Percentiles rank a stretch among this genome's conserved stretches.
phyloP scores from a whole-genome alignment of 1,140 invertebrate genomes.

The Diprion similis region DNA sequence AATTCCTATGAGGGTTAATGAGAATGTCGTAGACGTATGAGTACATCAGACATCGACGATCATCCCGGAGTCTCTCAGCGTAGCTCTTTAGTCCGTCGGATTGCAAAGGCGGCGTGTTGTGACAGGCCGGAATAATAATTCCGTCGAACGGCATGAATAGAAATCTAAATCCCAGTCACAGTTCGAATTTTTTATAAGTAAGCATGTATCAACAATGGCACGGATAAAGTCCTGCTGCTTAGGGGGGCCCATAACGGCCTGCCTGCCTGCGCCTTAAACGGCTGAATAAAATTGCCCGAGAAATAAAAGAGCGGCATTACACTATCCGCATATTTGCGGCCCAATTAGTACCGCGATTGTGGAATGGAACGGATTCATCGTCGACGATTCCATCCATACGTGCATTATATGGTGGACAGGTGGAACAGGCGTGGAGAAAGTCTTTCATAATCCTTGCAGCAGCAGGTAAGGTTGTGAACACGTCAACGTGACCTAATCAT shows the following conservation, averaged over 20 bases:
- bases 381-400: background rate
- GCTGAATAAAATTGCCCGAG: too few species aligned
- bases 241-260: too few species aligned
- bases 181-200: background rate
- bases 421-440: background rate
- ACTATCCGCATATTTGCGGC: background rate
- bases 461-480: background rate
- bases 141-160: background rate
- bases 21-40: too few species aligned
- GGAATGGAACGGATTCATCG: background rate
- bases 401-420: too few species aligned
- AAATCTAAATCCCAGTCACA: background rate
- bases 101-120: background rate
- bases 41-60: too few species aligned
- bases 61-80: too few species aligned
- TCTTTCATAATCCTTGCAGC: background rate
- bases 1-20: too few species aligned
- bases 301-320: background rate
- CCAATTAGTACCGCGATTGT: too few species aligned
- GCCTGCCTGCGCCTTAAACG: background rate
- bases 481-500: background rate
- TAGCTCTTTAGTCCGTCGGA: too few species aligned
- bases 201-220: background rate
- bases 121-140: conserved; percentile 2
- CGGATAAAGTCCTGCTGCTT: too few species aligned